Evolutionary conservation across 2,113 vertebrate species (phyloP).

Genomic region (Tachysurus fulvidraco): DNA sequence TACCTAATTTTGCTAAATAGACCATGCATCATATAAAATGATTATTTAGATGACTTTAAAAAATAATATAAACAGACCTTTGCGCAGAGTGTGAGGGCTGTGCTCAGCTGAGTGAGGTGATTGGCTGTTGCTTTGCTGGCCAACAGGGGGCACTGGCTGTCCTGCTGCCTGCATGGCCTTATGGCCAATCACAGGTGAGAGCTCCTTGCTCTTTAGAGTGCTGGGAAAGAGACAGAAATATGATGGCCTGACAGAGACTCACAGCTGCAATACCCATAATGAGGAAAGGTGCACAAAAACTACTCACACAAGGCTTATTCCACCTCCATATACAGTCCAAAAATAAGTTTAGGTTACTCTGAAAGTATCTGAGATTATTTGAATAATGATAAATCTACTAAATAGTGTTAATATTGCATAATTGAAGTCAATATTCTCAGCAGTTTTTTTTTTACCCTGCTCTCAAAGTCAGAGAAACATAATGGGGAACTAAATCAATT

Average conservation of each 20-base stretch:
- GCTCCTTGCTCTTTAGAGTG: conserved; percentile 85
- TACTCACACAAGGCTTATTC: conserved; percentile 21
- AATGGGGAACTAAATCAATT: conserved; percentile 24
- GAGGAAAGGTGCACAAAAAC: conserved; percentile 34
- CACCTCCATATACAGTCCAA: conserved; percentile 19
- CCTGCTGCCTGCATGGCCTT: conserved; percentile 79
- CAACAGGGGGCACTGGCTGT: conserved; percentile 72
- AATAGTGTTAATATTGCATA: neutral
- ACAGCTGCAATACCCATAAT: conserved; percentile 20
- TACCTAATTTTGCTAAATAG: neutral
- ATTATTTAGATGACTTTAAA: conserved; percentile 1
- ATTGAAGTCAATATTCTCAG: neutral
- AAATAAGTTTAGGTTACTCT: neutral
- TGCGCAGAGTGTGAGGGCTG: conserved; percentile 86
- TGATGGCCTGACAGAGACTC: conserved; percentile 50
- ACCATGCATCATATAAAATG: neutral
- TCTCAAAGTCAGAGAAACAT: conserved; percentile 5
- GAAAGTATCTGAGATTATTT: neutral
- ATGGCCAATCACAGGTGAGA: conserved; percentile 85
- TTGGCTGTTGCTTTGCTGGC: conserved; percentile 74
- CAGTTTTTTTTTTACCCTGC: neutral
- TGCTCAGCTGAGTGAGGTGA: conserved; percentile 81
- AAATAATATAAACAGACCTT: conserved; percentile 73
- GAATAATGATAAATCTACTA: neutral
- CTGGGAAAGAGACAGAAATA: conserved; percentile 69